Conservation (phyloP, 2,888 invertebrate species). For the Chromoteleia sp. region DNA sequence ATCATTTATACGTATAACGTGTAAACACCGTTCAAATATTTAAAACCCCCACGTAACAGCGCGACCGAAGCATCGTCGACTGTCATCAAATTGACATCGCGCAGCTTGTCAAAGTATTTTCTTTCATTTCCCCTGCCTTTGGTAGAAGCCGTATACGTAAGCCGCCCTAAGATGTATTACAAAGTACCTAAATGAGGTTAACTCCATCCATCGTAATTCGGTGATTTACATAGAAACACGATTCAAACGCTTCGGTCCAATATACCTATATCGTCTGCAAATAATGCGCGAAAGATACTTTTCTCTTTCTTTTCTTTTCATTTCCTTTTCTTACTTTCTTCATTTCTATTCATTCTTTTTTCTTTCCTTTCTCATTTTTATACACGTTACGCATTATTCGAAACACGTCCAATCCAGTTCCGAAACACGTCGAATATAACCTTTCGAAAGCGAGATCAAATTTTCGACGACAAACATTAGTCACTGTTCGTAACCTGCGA, state of each 20-base stretch:
- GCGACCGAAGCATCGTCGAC: background rate
- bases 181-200: conserved; percentile 51
- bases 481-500: background rate
- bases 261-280: no score
- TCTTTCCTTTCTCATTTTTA: no score
- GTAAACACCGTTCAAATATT: background rate
- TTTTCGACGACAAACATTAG: conserved; percentile 6
- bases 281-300: no score
- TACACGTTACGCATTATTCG: background rate
- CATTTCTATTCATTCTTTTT: no score
- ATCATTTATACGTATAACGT: background rate
- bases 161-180: conserved; percentile 41
- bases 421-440: background rate
- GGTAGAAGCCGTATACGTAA: conserved; percentile 36
- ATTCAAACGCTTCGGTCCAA: background rate
- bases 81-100: conserved; percentile 15
- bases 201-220: conserved; percentile 28
- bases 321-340: no score
- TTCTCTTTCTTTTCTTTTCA: no score
- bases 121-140: conserved; percentile 30
- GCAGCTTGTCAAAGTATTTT: conserved; percentile 19
- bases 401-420: background rate
- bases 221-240: conserved; percentile 33
- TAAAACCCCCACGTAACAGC: no score
- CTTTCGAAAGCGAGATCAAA: background rate